These are phyloP conservation scores for Pteria penguin DNA, from an alignment of 2,888 invertebrate genomes.

Conservation along the genomic window DNA sequence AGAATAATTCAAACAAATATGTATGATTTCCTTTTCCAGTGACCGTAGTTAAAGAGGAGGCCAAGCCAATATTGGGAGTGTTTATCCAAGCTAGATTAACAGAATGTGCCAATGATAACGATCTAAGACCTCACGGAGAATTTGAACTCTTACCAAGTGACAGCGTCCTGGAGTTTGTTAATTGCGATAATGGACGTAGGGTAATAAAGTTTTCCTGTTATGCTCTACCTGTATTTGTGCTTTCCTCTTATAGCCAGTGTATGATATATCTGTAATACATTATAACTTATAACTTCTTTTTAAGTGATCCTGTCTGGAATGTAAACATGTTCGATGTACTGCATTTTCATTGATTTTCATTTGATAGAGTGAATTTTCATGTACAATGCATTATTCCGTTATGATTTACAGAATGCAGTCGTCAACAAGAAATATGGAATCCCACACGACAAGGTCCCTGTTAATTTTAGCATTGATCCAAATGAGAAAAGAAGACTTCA, in stretches of 20 bases:
- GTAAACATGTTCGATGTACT: not conserved
- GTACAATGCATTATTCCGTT: too few relatives aligned
- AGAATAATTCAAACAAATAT: not conserved
- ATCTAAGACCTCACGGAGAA: not conserved
- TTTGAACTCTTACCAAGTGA: slow-evolving; percentile 5
- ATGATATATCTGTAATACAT: too few relatives aligned
- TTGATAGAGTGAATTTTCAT: too few relatives aligned
- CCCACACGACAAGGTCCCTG: not conserved
- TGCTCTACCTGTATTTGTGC: too few relatives aligned
- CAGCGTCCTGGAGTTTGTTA: slow-evolving; percentile 8
- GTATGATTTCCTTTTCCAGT: not conserved
- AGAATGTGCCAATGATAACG: not conserved
- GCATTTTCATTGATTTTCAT: not conserved
- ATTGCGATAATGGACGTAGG: slow-evolving; percentile 7
- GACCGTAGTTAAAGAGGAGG: not conserved
- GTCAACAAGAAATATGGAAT: not conserved
- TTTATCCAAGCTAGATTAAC: slow-evolving; percentile 6
- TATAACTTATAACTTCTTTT: too few relatives aligned
- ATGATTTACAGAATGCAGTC: not conserved
- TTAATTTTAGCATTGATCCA: not conserved
- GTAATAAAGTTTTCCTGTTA: too few relatives aligned
- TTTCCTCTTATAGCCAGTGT: too few relatives aligned
- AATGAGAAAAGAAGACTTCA: slow-evolving; percentile 1
- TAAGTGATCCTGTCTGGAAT: too few relatives aligned
- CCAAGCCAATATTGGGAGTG: not conserved